Percentiles rank a stretch among this genome's conserved stretches.
Conservation (phyloP, 1,140 invertebrate genomes). For the Zaprionus lachaisei region DNA sequence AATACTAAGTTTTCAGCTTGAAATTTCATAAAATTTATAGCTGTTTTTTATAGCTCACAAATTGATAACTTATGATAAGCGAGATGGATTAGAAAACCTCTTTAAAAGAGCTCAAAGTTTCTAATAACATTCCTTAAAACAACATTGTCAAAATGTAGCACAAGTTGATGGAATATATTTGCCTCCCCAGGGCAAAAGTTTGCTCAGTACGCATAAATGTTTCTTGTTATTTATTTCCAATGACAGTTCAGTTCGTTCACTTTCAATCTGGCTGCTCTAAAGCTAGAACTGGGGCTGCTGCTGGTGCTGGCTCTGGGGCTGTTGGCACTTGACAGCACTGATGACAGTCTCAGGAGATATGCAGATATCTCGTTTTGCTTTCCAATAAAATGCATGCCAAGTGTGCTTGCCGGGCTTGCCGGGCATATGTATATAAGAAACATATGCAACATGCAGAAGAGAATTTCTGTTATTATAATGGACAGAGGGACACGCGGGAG, state of each 20-base stretch:
- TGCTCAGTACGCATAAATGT: background rate
- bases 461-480: slow-evolving; percentile 40
- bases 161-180: background rate
- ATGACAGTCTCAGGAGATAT: slow-evolving; percentile 49
- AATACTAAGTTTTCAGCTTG: background rate
- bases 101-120: background rate
- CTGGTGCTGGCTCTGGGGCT: background rate
- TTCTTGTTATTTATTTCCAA: slow-evolving; percentile 5
- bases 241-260: background rate
- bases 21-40: background rate
- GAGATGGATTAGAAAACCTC: background rate
- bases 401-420: slow-evolving; percentile 32
- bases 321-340: slow-evolving; percentile 59
- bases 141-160: background rate
- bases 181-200: background rate
- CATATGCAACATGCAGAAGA: slow-evolving; percentile 22
- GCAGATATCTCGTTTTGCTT: slow-evolving; percentile 55
- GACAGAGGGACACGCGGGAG: slow-evolving; percentile 20
- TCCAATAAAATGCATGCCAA: slow-evolving; percentile 59
- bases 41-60: background rate
- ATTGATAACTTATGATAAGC: background rate
- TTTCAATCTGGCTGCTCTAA: background rate
- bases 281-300: background rate
- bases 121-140: background rate
- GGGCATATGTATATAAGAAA: slow-evolving; percentile 65